Base-by-base conservation (phyloP, 2,113 vertebrate genomes). In the Ia io region DNA sequence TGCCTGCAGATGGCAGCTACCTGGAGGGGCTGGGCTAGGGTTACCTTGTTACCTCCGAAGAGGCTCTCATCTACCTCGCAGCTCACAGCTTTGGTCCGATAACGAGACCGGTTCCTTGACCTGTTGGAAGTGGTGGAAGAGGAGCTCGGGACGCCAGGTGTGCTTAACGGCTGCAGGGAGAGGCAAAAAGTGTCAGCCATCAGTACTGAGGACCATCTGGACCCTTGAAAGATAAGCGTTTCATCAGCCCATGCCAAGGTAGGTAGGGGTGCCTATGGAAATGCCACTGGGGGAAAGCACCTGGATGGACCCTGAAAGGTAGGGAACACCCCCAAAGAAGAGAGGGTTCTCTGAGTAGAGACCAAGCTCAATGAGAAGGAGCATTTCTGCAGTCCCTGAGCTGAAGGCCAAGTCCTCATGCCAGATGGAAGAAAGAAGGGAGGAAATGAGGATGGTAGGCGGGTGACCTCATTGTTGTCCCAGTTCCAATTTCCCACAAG, bases 1-100 rank as follows among this genome's bases (percentile, higher is more conserved):
- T 63, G 47, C 82, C 79, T 90, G 32, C n/a, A 18, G 2, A 25
- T 44, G 40, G 25, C 28, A 28, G 49, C 30, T 16, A 16, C 71
- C 51, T 6, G 22, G 2, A 14, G 61, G 63, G 35, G 3, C 25
- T 25, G 35, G 4, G 67, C 16, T 9, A 87, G 0, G 2, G 13
- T 97, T 95, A 99, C 99, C 97, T 97, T 97, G 59, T 76, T 70
- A 0, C 83, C 84, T 44, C 98, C 98, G 56, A 99, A 99, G 80
- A 99, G 98, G 88, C 78, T 97, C 96, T 99, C 98, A 0, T 99
- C 99, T 80, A 98, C 98, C 77, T 98, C 90, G 0, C 98, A 98
- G 88, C 61, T 97, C 61, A 95, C 9, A 3, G 98, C 98, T 87
- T 97, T 97, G 14, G 97, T 98, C 30, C 98, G 97, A 95, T 99